Base-by-base conservation (phyloP, 2,797 vertebrate genomes). In the Scolopax rusticola region DNA sequence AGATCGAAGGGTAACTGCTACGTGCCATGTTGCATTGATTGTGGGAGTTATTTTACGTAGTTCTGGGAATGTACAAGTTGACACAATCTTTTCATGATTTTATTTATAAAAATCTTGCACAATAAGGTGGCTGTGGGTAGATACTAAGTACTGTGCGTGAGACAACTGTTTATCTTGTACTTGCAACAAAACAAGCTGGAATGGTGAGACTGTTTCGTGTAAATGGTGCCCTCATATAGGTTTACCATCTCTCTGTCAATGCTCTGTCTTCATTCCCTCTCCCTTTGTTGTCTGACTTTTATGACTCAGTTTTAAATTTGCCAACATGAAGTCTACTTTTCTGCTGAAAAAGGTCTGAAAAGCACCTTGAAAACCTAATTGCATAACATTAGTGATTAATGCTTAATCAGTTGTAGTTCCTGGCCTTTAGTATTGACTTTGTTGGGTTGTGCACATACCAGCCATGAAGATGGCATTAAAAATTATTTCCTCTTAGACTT, bases 1-100 rank as follows among this genome's bases (percentile, higher is more conserved):
- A 89, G 84, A 87, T 80, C 0, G 7, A 91, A 80, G 48, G 84
- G 70, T 70, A 82, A 32, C 43, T 48, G 51, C 59, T 83, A 3
- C 7, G 33, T 80, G 32, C 84, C 50, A 7, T 24, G 59, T 71
- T 74, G 71, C 81, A 45, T 43, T 36, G 60, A 94, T 81, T 65
- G 69, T 65, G 53, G 45, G 41, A 65, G 61, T 67, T 87, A 71
- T 87, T 96, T 85, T 65, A n/a, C 89, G 40, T 50, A 64, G 45
- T 47, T 68, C 60, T 83, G 65, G 45, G 38, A 82, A 67, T 12
- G 59, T 33, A 47, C 36, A 50, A 47, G 33, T 60, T 87, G 59
- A 51, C 54, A 48, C 41, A 47, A 15, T 18, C 53, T 71, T 89
- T 67, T 27, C 53, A n/a, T 50, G 36, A n/a, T 80, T 75, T 81